These are phyloP conservation scores for Andrena chrysosceles DNA, from an alignment of 2,888 invertebrate genomes.

Conservation along the genomic window DNA sequence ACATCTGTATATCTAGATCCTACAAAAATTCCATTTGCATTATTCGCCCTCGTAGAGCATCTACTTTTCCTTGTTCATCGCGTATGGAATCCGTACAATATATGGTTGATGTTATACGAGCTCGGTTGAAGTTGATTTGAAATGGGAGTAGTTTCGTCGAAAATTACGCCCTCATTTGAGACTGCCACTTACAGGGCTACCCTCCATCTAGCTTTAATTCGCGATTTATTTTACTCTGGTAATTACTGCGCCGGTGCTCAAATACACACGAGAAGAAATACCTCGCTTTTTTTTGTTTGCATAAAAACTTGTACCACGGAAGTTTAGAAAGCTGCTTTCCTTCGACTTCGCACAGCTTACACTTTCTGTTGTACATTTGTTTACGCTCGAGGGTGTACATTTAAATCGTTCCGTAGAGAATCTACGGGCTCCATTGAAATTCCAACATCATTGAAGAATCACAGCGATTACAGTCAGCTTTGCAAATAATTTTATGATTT, in stretches of 20 bases:
- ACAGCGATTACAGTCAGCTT: too few relatives aligned
- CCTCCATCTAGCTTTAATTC: slow-evolving; percentile 12
- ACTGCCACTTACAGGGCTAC: neutral
- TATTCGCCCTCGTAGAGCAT: neutral
- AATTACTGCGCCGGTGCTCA: neutral
- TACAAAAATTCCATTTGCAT: too few relatives aligned
- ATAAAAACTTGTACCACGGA: too few relatives aligned
- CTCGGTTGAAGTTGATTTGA: slow-evolving; percentile 37
- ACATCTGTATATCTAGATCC: too few relatives aligned
- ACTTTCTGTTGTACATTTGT: too few relatives aligned
- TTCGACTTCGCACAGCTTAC: too few relatives aligned
- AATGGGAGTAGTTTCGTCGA: slow-evolving; percentile 39
- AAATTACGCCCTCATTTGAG: neutral
- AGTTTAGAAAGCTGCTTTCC: neutral
- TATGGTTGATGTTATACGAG: neutral
- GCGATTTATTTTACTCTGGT: slow-evolving; percentile 8
- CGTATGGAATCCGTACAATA: neutral
- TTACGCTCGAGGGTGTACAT: too few relatives aligned
- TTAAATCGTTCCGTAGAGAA: too few relatives aligned
- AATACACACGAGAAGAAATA: neutral
- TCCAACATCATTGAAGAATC: too few relatives aligned
- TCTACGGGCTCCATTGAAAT: too few relatives aligned
- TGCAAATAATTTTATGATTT: too few relatives aligned
- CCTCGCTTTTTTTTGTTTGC: neutral
- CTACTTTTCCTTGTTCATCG: neutral